Base-by-base conservation (phyloP, 1,140 invertebrate genomes). In the Drosophila novamexicana region DNA sequence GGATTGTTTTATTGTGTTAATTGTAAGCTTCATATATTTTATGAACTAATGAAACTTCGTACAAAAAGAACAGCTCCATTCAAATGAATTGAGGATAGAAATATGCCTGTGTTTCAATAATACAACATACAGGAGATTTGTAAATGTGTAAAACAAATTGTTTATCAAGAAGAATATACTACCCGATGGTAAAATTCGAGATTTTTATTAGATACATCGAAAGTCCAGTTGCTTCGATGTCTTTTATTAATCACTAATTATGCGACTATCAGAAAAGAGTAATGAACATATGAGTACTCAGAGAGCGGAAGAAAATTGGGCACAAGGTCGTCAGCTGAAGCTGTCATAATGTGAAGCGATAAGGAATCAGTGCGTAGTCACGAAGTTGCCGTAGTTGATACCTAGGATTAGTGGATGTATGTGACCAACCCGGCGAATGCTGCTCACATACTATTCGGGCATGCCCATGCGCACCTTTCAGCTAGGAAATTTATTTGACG, bases 311-410 rank as follows among this genome's bases (percentile, higher is more conserved):
- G 16, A 61, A 18, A 32, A 68, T 73, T 59, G 49, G 7, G 56
- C 47, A 61, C 70, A 73, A 73, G 70, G 70, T 68, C 36, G 47
- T 8, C 12, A n/a, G 39, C 42, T 32, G n/a, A 32, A 7, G 10
- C 36, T 65, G 39, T 14, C 34, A 65, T 18, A 54, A 36, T 14
- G 49, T 8, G 14, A 37, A 49, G 5, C 36, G 70, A 73, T 73
- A 73, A 73, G 70, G 40, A 61, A 40, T 7, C 36, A 39, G 22
- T 22, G 10, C 22, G 22, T 14, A 64, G 42, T 45, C 53, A 42
- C 45, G 10, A 34, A 54, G 32, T 53, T 45, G 8, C 3, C 54
- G 18, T n/a, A 40, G 32, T 69, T 62, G 62, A 52, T 9, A 37
- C 5, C 57, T 39, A 2, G 66, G 29, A 39, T 45, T 62, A 42